Evolutionary conservation across 2,888 invertebrate species (phyloP), one percentile per base, ranked within the genome.

Genomic region (Litoditis marina): DNA sequence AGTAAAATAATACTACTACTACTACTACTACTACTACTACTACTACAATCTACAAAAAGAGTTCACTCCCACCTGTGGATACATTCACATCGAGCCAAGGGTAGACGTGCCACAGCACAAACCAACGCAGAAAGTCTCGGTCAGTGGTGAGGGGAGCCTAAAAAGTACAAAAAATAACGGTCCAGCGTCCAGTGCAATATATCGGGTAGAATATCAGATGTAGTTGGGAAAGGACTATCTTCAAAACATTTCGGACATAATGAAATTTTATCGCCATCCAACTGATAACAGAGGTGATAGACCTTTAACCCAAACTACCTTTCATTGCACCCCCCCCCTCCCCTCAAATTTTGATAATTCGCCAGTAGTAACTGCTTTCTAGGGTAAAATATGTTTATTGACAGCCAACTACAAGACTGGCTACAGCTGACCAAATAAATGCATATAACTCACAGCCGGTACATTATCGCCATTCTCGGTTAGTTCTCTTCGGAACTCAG

Each of bases 51-150:
- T n/a, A n/a, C n/a, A n/a, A n/a, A 3, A 46, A 42, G 30, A 59
- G 27, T 13, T 50, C 30, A 1, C 2, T 42, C 27, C 49, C 31
- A 0, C 92, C 92, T 85, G 91, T 94, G 13, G 92, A 91, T 7
- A 99, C 98, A 84, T 95, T 92, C 32, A 93, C 90, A 85, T 99
- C 98, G 59, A 99, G 86, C 65, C 96, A 87, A 0, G 98, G 98
- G 85, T 96, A 98, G 62, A 91, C 88, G 80, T 90, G 90, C 73
- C 92, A 91, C 44, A 98, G 86, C 86, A 92, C 92, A 52, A 95
- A 81, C 22, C 66, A 60, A 6, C 60, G 51, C 7, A 76, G 55
- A 39, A 62, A 58, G 25, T 66, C 36, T 3, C 60, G 54, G 50
- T 68, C 66, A 27, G 55, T 51, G 7, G 46, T 60, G 25, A 51